Conservation (phyloP, 2,797 vertebrate genomes). For the Nannoperca obscura region DNA sequence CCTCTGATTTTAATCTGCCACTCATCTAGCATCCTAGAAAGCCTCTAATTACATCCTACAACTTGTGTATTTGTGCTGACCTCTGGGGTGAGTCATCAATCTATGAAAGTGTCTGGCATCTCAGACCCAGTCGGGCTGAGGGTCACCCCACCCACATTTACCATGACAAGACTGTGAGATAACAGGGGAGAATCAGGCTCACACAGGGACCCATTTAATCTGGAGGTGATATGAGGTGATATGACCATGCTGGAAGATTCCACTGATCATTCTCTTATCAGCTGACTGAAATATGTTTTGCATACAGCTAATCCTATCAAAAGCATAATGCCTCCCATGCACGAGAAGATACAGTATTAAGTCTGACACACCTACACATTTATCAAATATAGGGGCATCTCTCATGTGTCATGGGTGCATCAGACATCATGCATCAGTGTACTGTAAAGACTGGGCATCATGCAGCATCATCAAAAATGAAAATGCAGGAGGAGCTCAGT, state of each 20-base stretch:
- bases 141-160: background rate
- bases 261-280: conserved; percentile 1
- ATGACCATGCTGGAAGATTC: background rate
- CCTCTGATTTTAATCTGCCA: conserved; percentile 44
- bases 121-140: background rate
- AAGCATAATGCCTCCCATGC: background rate
- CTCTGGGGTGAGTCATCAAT: conserved; percentile 88
- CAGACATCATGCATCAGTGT: no score
- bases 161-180: conserved; percentile 1
- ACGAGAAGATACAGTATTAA: background rate
- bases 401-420: background rate
- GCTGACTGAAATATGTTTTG: background rate
- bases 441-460: background rate
- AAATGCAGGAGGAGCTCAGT: background rate
- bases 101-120: conserved; percentile 53
- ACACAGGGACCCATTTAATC: background rate
- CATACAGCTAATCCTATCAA: background rate
- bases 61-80: conserved; percentile 89
- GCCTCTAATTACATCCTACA: conserved; percentile 90
- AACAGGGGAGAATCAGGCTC: background rate
- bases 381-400: background rate
- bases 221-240: background rate
- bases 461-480: background rate
- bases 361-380: background rate
- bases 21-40: conserved; percentile 39